Evolutionary conservation across 2,797 vertebrate genomes (phyloP), one percentile per base, ranked within the genome.

Genomic region (Intellagama lesueurii): DNA sequence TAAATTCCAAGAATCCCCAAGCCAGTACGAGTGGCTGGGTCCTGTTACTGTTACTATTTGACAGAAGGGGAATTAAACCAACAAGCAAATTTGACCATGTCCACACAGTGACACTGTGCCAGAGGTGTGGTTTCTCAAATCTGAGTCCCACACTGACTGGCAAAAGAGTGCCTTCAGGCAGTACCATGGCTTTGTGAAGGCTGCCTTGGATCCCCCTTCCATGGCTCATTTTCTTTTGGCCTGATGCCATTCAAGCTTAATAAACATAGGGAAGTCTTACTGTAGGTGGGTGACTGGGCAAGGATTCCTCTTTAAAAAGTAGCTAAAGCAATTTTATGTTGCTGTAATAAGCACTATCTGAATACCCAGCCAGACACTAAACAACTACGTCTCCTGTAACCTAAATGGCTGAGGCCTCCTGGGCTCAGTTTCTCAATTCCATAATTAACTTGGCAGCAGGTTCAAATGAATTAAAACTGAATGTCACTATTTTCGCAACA

Each of bases 391-490:
- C 88, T 94, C 93, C 87, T 82, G 81, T 70, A 89, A 90, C 94
- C 92, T 91, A 87, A 93, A 94, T 19, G 94, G 90, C 95, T 94
- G 86, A 49, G 93, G 93, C 92, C 91, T 92, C 92, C 84, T 0
- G 0, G 68, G 90, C 92, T 95, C 93, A 88, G 89, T 91, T 95
- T 94, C 92, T 93, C 95, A 91, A 81, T 95, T 94, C 90, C 89
- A 93, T 95, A 95, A 96, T 95, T 95, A 96, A 94, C 93, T 95
- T 96, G 96, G 96, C 95, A 96, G 95, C 90, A 95, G 94, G 94
- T 97, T 96, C 96, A 96, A 93, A 93, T 94, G 95, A 96, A 96
- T 96, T 95, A 96, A 96, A 97, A 96, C 92, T 88, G 92, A 96
- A 96, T 93, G 95, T 96, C 96, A 96, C 94, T 95, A 93, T 95